These are phyloP conservation scores for Epinotia bilunana DNA, from an alignment of 2,888 invertebrate genomes.

Conservation along the genomic window DNA sequence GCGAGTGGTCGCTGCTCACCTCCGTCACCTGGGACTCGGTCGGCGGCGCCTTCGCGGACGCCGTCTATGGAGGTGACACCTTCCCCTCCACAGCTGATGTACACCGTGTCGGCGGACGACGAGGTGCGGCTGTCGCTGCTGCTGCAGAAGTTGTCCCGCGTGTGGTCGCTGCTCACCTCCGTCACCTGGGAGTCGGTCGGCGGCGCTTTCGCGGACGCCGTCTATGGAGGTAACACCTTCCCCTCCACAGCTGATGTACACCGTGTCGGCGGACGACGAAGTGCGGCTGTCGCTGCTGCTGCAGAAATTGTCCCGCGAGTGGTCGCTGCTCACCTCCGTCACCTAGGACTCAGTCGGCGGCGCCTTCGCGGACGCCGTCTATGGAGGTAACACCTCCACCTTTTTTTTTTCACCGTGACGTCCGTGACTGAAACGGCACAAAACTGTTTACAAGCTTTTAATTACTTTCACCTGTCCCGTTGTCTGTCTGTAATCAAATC, in stretches of 20 bases:
- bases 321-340: constrained; percentile 89
- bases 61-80: constrained; percentile 85
- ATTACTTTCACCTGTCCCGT: too few relatives aligned
- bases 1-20: constrained; percentile 90
- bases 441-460: too few relatives aligned
- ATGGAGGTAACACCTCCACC: constrained; percentile 72
- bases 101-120: constrained; percentile 89
- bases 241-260: constrained; percentile 67
- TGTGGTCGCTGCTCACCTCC: constrained; percentile 90
- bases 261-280: constrained; percentile 86
- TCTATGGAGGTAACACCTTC: constrained; percentile 82
- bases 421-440: too few relatives aligned
- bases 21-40: constrained; percentile 90
- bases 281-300: constrained; percentile 87
- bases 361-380: constrained; percentile 87
- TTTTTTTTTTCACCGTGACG: too few relatives aligned
- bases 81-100: constrained; percentile 56
- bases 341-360: constrained; percentile 89
- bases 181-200: constrained; percentile 90
- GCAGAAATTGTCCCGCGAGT: constrained; percentile 89
- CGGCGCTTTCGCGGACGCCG: constrained; percentile 86
- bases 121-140: constrained; percentile 87
- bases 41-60: constrained; percentile 87
- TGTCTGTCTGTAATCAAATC: too few relatives aligned
- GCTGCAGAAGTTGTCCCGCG: constrained; percentile 88